Base-by-base conservation (phyloP, 1,140 invertebrate genomes). In the Amphibalanus amphitrite region DNA sequence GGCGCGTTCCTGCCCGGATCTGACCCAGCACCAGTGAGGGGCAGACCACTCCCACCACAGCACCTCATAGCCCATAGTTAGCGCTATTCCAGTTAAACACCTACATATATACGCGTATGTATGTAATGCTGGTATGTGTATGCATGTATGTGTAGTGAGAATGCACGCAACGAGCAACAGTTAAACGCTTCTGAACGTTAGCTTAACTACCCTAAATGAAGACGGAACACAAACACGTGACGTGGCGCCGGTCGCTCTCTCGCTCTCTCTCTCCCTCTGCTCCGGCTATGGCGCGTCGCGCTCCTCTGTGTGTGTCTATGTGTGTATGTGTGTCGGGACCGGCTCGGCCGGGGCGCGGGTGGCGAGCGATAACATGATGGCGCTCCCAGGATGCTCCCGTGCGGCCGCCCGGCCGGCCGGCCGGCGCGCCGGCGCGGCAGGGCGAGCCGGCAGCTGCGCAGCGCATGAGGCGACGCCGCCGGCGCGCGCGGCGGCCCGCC, bases 61-160 rank as follows among this genome's bases (percentile, higher is more conserved):
- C 47, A 59, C 47, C 6, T 1, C 47, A 59, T 59, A 59, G 47
- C 47, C 47, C 10, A 59, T 59, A 59, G 47, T 59, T 59, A 59
- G 47, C 47, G 47, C 47, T 59, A 13, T 23, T 59, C 47, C 47
- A 59, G 47, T 59, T 59, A 59, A 59, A 59, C 47, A 59, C 47
- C 47, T 59, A 59, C 47, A 59, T 59, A 59, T 59, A 59, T 59
- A 23, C 17, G 33, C 33, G 33, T 38, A 38, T 38, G 47, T 59
- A 59, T 59, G 47, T 59, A 59, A 59, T 59, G 47, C 47, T 59
- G 47, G 47, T 59, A 59, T 59, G 47, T 59, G 47, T 59, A 59
- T 59, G 47, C 47, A 59, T 59, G 47, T 59, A 59, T 59, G 47
- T 59, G 47, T 59, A 23, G 47, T 59, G 47, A 59, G 47, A 59